Evolutionary conservation across 2,888 invertebrate genomes (phyloP), one percentile per base, ranked within the genome.

Genomic region (Pheosia tremula): DNA sequence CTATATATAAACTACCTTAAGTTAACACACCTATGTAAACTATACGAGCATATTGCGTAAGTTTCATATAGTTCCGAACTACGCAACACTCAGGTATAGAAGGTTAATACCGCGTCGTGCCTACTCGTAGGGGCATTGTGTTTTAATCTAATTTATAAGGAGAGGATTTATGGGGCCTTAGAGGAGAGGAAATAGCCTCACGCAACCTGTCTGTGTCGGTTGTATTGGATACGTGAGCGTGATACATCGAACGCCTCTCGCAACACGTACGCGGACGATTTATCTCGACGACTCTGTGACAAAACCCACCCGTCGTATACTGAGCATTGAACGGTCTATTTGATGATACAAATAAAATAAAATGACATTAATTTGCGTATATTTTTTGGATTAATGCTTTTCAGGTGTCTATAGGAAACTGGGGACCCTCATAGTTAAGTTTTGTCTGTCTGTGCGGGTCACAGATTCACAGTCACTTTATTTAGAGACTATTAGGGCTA

Each of bases 61-160:
- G 59, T 63, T 66, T 66, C 68, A 68, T 71, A 74, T 62, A 69
- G 68, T 71, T 59, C 57, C 64, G 10, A 68, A 66, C 63, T 65
- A 61, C 64, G 62, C 57, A 68, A 63, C 63, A 65, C 61, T 62
- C 60, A 62, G 67, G 72, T 68, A 64, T 69, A 69, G 60, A 74
- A 71, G 71, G 71, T 71, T 72, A 75, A 71, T 74, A 67, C 70
- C 68, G 66, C 59, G 41, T 75, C 78, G 75, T 77, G 79, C 75
- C 67, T 66, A 68, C 71, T 72, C 69, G 75, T 70, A 74, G 68
- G 75, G 70, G 79, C 77, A 81, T 82, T 82, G 81, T 82, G 76
- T 84, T 86, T 82, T 86, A 85, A 85, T 87, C 80, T 86, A 87
- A 88, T 89, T 88, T 88, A 89, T 87, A 87, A 86, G 82, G 81